These are phyloP conservation scores for Idaea biselata DNA, from an alignment of 2,888 invertebrate genomes.

Conservation along the genomic window DNA sequence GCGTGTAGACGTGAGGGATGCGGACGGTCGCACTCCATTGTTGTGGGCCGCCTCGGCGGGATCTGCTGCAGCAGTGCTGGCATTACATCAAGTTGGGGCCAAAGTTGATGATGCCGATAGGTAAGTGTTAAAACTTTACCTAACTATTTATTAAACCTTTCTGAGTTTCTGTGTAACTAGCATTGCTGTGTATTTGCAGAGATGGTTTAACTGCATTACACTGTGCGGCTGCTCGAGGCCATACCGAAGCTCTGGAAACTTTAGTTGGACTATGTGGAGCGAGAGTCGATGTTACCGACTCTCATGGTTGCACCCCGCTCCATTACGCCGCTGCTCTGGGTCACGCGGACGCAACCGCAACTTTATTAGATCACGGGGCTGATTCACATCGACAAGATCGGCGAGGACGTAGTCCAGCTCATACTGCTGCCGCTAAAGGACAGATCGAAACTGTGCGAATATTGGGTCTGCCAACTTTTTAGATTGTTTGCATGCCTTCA, in stretches of 20 bases:
- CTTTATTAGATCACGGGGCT: constrained; percentile 93
- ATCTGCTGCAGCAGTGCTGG: constrained; percentile 93
- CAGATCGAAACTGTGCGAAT: constrained; percentile 93
- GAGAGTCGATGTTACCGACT: constrained; percentile 93
- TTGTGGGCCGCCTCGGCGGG: constrained; percentile 99
- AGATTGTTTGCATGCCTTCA: not conserved
- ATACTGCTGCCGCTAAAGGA: constrained; percentile 97
- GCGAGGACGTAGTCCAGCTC: constrained; percentile 94
- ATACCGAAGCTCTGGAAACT: constrained; percentile 94
- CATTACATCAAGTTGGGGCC: constrained; percentile 93
- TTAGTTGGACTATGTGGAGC: constrained; percentile 93
- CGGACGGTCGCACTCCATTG: constrained; percentile 95
- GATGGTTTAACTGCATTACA: constrained; percentile 97
- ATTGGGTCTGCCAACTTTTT: constrained; percentile 62
- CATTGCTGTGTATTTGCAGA: constrained; percentile 58
- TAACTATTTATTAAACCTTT: not conserved
- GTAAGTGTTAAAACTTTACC: constrained; percentile 39
- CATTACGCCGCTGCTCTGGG: constrained; percentile 98
- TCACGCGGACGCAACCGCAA: constrained; percentile 95
- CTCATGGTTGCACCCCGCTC: constrained; percentile 96
- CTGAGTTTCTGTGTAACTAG: not conserved
- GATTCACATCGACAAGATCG: constrained; percentile 96
- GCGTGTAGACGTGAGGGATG: constrained; percentile 91
- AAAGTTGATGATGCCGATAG: constrained; percentile 91
- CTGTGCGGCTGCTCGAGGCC: constrained; percentile 98